A percentile compares a stretch with the other conserved stretches of the same genome.
phyloP scores from a whole-genome alignment of 2,888 invertebrate genomes.

The Ophion costatus region DNA sequence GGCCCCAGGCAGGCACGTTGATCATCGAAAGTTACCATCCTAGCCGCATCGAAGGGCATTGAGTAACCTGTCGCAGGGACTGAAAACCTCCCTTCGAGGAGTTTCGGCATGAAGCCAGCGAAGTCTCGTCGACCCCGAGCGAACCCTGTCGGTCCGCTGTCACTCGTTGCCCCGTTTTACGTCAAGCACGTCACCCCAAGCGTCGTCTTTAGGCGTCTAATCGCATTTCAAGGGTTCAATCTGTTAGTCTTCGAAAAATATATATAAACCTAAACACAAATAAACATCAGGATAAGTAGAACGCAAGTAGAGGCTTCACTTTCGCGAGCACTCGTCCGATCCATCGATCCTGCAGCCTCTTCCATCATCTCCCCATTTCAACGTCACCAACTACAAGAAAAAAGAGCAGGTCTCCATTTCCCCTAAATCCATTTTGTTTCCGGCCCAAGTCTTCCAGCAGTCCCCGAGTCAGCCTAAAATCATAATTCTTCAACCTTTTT shows the following conservation, averaged over 20 bases:
- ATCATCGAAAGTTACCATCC: no score
- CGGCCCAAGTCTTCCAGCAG: background rate
- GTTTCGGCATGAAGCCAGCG: background rate
- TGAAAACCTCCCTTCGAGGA: background rate
- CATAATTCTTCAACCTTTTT: background rate
- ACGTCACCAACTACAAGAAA: no score
- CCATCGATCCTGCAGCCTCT: background rate
- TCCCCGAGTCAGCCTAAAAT: background rate
- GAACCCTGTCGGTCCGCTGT: constrained; percentile 67
- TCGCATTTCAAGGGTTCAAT: constrained; percentile 75
- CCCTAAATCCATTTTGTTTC: background rate
- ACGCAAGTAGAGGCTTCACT: background rate
- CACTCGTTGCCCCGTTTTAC: constrained; percentile 61
- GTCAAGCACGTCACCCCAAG: constrained; percentile 42
- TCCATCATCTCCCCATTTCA: no score
- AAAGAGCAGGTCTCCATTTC: no score
- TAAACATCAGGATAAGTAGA: background rate
- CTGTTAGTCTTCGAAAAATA: constrained; percentile 69
- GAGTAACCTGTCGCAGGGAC: constrained; percentile 23
- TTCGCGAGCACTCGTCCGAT: background rate
- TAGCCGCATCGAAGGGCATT: background rate
- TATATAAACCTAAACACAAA: constrained; percentile 9
- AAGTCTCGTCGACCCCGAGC: constrained; percentile 36
- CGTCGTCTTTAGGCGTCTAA: constrained; percentile 75
- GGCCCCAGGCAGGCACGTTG: no score